Percentiles rank a stretch among this genome's conserved stretches.
Evolutionary conservation across 2,113 vertebrate genomes (phyloP).

Genomic region (Trematocara stigmaticum): DNA sequence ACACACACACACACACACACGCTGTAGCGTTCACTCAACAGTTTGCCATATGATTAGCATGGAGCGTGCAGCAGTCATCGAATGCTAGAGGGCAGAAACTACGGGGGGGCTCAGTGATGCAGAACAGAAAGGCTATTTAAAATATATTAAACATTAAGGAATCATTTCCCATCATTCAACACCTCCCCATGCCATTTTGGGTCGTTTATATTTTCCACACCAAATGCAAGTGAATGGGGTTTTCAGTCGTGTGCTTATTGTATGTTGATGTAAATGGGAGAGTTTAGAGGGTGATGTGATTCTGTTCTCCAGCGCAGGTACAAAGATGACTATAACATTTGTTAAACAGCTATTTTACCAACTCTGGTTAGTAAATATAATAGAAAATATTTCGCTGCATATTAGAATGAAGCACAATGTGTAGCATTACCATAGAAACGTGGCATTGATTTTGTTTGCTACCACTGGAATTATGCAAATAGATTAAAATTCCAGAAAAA

Average conservation of each 20-base stretch:
- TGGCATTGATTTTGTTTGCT: background rate
- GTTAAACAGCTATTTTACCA: background rate
- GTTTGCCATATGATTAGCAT: slow-evolving; percentile 55
- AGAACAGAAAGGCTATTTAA: slow-evolving; percentile 42
- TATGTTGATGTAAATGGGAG: background rate
- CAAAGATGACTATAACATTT: background rate
- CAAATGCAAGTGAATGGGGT: background rate
- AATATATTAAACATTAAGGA: slow-evolving; percentile 58
- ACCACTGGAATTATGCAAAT: background rate
- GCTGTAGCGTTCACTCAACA: slow-evolving; percentile 12
- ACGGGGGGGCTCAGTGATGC: slow-evolving; percentile 25
- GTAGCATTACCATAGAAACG: background rate
- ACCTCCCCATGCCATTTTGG: slow-evolving; percentile 13
- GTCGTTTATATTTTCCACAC: background rate
- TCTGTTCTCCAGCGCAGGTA: background rate
- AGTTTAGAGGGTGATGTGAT: background rate
- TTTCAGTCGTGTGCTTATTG: background rate
- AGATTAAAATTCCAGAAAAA: background rate
- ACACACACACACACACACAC: background rate
- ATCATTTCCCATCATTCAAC: slow-evolving; percentile 59
- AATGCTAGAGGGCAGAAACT: slow-evolving; percentile 30
- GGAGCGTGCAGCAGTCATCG: slow-evolving; percentile 27
- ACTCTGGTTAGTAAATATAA: background rate
- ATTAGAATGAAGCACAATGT: background rate
- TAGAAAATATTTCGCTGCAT: background rate